Conservation (phyloP, 2,797 vertebrate genomes). For the Gymnodraco acuticeps region DNA sequence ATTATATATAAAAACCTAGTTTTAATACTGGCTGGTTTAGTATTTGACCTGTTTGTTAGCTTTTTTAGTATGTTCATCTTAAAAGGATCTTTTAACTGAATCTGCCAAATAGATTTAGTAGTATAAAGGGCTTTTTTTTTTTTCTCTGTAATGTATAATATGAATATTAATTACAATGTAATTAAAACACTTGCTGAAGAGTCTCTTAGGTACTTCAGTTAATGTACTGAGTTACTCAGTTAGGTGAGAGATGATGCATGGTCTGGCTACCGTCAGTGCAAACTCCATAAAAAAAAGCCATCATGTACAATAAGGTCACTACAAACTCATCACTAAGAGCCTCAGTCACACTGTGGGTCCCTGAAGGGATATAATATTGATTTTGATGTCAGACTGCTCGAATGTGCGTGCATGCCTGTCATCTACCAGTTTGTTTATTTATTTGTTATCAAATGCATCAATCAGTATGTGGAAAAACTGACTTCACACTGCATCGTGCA, state of each 20-base stretch:
- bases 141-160: too few relatives aligned
- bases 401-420: constrained; percentile 24
- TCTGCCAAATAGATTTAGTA: too few relatives aligned
- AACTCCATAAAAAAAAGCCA: constrained; percentile 17
- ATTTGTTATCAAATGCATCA: constrained; percentile 18
- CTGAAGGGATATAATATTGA: constrained; percentile 49
- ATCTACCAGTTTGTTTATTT: constrained; percentile 32
- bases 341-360: constrained; percentile 16
- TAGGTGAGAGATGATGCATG: background rate
- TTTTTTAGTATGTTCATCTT: too few relatives aligned
- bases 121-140: too few relatives aligned
- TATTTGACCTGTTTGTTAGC: too few relatives aligned
- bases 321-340: constrained; percentile 47
- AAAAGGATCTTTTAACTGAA: too few relatives aligned
- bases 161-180: too few relatives aligned
- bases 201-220: too few relatives aligned
- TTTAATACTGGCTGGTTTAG: too few relatives aligned
- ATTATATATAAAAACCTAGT: too few relatives aligned
- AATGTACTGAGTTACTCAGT: background rate
- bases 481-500: background rate
- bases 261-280: background rate
- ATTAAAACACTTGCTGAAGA: too few relatives aligned
- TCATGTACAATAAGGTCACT: constrained; percentile 41
- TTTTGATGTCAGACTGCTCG: constrained; percentile 42
- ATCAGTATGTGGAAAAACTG: constrained; percentile 1